phyloP scores from a whole-genome alignment of 2,113 vertebrate genomes.

The Nothobranchius kuhntae region DNA sequence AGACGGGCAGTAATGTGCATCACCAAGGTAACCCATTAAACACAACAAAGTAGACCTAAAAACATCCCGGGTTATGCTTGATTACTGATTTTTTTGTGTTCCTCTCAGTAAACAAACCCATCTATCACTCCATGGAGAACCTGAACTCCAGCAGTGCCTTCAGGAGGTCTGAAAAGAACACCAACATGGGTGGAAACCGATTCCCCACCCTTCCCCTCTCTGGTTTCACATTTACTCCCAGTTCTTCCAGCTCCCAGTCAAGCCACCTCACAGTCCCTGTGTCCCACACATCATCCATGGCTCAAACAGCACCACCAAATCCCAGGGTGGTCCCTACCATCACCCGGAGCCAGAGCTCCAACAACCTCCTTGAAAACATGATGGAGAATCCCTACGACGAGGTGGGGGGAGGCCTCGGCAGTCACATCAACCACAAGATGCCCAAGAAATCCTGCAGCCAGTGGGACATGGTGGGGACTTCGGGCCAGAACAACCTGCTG shows the following conservation, averaged over 20 bases:
- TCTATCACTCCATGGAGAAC: slow-evolving; percentile 81
- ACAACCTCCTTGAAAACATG: slow-evolving; percentile 70
- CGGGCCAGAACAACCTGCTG: slow-evolving; percentile 57
- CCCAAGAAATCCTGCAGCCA: slow-evolving; percentile 75
- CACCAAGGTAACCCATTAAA: slow-evolving; percentile 59
- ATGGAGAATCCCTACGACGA: slow-evolving; percentile 63
- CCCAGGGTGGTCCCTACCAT: slow-evolving; percentile 69
- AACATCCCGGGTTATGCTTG: neutral
- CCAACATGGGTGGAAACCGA: slow-evolving; percentile 15
- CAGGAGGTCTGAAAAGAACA: slow-evolving; percentile 27
- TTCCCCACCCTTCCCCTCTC: slow-evolving; percentile 61
- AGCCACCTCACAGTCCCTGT: slow-evolving; percentile 58
- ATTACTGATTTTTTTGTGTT: neutral
- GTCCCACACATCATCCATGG: neutral
- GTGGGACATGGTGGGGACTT: slow-evolving; percentile 68
- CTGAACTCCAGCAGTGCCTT: slow-evolving; percentile 74
- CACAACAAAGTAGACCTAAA: neutral
- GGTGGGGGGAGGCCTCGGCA: slow-evolving; percentile 39
- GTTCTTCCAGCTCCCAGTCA: slow-evolving; percentile 39
- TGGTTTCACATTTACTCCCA: slow-evolving; percentile 47
- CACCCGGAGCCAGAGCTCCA: slow-evolving; percentile 79
- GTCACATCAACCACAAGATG: slow-evolving; percentile 27
- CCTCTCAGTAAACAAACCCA: slow-evolving; percentile 56
- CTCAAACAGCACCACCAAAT: slow-evolving; percentile 11
- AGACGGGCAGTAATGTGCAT: slow-evolving; percentile 19